phyloP scores from a whole-genome alignment of 2,113 vertebrate species.

The Phylloscopus whistleri region DNA sequence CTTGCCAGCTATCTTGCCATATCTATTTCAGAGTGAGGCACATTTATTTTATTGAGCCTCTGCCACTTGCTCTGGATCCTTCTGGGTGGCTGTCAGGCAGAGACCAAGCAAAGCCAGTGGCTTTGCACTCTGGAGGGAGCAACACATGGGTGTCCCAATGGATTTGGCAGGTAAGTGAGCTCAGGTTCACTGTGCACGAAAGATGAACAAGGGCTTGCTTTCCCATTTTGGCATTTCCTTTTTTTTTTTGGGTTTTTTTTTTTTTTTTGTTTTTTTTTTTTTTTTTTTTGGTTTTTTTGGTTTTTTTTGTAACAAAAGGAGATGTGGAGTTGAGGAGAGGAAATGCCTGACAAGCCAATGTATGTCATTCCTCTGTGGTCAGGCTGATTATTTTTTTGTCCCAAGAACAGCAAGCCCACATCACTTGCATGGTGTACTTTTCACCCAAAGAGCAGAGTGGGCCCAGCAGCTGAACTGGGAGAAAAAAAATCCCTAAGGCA shows the following conservation, averaged over 20 bases:
- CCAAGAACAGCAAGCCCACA: background rate
- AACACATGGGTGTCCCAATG: accelerated
- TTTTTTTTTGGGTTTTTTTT: no score
- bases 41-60: background rate
- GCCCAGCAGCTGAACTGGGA: background rate
- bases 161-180: background rate
- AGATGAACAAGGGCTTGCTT: background rate
- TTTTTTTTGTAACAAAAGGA: background rate
- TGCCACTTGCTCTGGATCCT: background rate
- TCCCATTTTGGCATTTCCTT: background rate
- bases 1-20: background rate
- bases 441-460: background rate
- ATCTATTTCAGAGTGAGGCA: background rate
- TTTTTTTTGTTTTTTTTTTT: background rate
- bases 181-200: background rate
- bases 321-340: background rate
- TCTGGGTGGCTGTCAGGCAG: background rate
- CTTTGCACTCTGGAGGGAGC: background rate
- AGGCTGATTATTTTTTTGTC: background rate
- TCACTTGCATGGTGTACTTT: background rate
- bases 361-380: background rate
- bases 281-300: background rate
- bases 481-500: background rate
- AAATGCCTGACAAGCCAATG: background rate
- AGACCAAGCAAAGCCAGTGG: background rate